These are phyloP conservation scores for Gerris buenoi DNA, from an alignment of 1,140 invertebrate genomes.

Conservation along the genomic window DNA sequence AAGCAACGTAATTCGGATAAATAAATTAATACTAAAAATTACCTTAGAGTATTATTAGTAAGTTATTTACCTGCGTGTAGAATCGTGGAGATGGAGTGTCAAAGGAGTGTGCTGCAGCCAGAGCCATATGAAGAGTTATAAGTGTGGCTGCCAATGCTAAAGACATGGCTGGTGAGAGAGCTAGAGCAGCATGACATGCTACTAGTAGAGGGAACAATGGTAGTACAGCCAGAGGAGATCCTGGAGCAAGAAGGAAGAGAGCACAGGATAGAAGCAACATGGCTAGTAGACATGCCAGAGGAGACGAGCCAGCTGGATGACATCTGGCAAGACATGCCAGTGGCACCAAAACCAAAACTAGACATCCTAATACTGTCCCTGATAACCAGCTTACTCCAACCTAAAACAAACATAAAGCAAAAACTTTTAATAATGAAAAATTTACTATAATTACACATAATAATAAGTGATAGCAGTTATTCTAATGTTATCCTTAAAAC, in stretches of 20 bases:
- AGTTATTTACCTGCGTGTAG: conserved; percentile 3
- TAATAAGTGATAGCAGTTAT: too few species aligned
- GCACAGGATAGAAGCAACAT: background rate
- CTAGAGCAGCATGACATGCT: background rate
- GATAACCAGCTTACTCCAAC: background rate
- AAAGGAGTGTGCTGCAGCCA: background rate
- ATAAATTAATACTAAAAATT: too few species aligned
- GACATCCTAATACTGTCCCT: background rate
- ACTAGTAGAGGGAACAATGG: conserved; percentile 4
- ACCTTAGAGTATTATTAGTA: too few species aligned
- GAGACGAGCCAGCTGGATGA: conserved; percentile 32
- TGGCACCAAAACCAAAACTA: background rate
- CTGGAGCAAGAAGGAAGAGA: background rate
- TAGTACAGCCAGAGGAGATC: background rate
- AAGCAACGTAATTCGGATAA: too few species aligned
- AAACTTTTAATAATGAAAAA: too few species aligned
- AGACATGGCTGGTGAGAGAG: background rate
- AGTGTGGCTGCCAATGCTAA: background rate
- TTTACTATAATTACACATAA: too few species aligned
- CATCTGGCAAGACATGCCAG: background rate
- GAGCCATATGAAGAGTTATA: background rate
- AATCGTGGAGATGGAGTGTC: conserved; percentile 1
- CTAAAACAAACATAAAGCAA: background rate
- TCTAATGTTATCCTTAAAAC: too few species aligned
- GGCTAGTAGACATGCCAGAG: conserved; percentile 18